Base-by-base conservation (phyloP, 2,113 vertebrate species). In the Helogale parvula region DNA sequence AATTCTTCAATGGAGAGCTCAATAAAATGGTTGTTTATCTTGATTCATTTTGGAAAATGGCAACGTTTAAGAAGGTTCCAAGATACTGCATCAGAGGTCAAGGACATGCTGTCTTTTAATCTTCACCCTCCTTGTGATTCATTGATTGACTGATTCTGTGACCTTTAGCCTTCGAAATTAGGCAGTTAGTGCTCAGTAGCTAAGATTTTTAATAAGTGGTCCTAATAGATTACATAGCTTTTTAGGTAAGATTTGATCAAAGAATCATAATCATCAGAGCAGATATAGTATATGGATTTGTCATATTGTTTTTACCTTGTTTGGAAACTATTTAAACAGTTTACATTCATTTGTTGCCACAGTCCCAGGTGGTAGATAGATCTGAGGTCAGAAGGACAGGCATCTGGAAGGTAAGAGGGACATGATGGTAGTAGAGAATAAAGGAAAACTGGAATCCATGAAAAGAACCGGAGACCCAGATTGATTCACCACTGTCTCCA, bases 1-100 rank as follows among this genome's bases (percentile, higher is more conserved):
- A 98, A 98, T 98, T 98, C 96, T 98, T 93, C 69, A 91, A 3
- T 74, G 27, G 33, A 85, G 13, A 95, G 6, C 15, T 97, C 68
- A 66, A 82, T 54, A 74, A 84, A 92, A 88, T 85, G 10, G 6
- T 77, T 98, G 38, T 96, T 87, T 96, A 76, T 96, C 50, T 93
- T 93, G n/a, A 92, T 90, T 85, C 12, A 19, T 68, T 95, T 96
- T 88, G 9, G 60, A 72, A 87, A 92, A 90, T 54, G 29, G 2
- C 10, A 72, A 5, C 11, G 60, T 97, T 90, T 82, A 60, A 96
- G 33, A 57, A 60, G 8, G 10, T 50, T 85, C 13, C 5, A 94
- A 82, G 25, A 76, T 79, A 12, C 14, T 50, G n/a, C 33, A 88
- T 89, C 13, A 76, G 23, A 79, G 83, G 74, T 68, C 52, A 90